A percentile compares a stretch with the other conserved stretches of the same genome.
Conservation (phyloP, 2,797 vertebrate species). For the Hipposideros larvatus region DNA sequence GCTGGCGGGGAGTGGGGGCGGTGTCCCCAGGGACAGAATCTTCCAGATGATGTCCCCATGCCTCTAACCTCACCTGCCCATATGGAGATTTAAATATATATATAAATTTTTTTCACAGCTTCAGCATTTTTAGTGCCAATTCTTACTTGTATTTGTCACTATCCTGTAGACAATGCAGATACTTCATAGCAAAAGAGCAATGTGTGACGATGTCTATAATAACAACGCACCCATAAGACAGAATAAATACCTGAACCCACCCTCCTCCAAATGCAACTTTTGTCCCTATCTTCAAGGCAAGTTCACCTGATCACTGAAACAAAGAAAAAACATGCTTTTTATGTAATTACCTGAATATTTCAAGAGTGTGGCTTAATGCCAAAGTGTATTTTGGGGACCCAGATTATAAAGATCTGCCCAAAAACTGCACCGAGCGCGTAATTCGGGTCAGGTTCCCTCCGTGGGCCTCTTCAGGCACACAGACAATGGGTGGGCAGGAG, state of each 20-base stretch:
- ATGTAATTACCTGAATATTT: conserved; percentile 65
- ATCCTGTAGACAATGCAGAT: conserved; percentile 34
- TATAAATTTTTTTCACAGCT: not conserved
- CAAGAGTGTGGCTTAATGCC: conserved; percentile 19
- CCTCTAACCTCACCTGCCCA: not conserved
- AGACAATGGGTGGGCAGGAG: conserved; percentile 61
- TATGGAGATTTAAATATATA: not conserved
- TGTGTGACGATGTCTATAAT: not conserved
- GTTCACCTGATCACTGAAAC: conserved; percentile 46
- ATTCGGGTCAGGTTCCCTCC: not conserved
- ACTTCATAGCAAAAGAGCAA: conserved; percentile 31
- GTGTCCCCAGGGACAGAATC: not conserved
- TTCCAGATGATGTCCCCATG: not conserved
- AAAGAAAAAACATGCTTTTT: conserved; percentile 51
- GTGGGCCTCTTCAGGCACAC: not conserved
- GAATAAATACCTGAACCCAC: not conserved
- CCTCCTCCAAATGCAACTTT: conserved; percentile 8
- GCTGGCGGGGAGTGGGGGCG: not conserved
- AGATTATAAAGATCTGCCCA: not conserved
- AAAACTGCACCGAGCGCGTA: not conserved
- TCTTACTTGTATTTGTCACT: conserved; percentile 34
- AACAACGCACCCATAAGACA: not conserved
- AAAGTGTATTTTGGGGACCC: conserved; percentile 9
- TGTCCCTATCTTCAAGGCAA: conserved; percentile 47
- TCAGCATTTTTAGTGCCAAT: not conserved